Base-by-base conservation (phyloP, 2,797 vertebrate species). In the Graptemys geographica region DNA sequence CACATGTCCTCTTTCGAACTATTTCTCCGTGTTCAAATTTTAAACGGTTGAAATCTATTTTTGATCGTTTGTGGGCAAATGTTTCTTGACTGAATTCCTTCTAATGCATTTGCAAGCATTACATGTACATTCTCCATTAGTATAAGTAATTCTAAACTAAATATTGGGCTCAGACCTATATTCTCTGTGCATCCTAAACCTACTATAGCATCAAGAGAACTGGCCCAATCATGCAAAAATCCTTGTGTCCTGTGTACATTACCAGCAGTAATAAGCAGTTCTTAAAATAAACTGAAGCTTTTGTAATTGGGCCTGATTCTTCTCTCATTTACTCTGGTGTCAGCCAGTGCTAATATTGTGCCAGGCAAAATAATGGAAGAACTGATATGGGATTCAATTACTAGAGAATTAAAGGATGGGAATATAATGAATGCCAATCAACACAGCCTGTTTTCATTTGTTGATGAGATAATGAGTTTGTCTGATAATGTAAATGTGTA, bases 251-350 rank as follows among this genome's bases (percentile, higher is more conserved):
- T 31, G 4, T 86, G 89, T 65, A 79, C 81, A 62, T 83, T 89
- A 94, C 90, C 89, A 79, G 74, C 78, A 74, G 82, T 80, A 95
- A 91, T 62, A 95, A 62, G 72, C 90, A 95, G 65, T 31, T 59
- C 55, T 97, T 96, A 95, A 96, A 96, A 96, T 91, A 97, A 82
- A 82, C 57, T 87, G 86, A 90, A 94, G 88, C 78, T 90, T 96
- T 96, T 87, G 65, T 55, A 92, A 88, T 96, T 95, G 94, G 96
- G 92, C 93, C 88, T 94, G 92, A 94, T 94, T 95, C 94, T 84
- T 92, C 76, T 94, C 85, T 95, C 57, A 91, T 82, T 91, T 93
- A 78, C 88, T 94, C 95, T 89, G 91, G 89, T 85, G 83, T 93
- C 89, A 96, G 80, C 90, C 81, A 33, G 94, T 93, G 89, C 91